Evolutionary conservation across 2,888 invertebrate species (phyloP).

Genomic region (Amblyjoppa fuscipennis): DNA sequence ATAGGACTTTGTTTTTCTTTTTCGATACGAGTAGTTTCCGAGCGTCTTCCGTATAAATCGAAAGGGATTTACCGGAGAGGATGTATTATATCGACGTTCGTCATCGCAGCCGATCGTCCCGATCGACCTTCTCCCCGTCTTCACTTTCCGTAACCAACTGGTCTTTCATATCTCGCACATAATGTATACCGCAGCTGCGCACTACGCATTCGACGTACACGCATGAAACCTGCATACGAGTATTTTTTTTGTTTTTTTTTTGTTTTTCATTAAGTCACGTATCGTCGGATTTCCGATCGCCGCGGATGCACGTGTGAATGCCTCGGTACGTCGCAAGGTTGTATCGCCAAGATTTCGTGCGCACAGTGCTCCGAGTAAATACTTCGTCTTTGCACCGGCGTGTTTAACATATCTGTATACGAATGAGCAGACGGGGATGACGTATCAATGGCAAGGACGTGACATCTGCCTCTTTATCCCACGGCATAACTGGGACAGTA

Average conservation of each 20-base stretch:
- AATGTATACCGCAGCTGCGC: background rate
- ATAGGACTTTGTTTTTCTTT: background rate
- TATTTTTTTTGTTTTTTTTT: slow-evolving; percentile 26
- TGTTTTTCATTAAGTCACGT: slow-evolving; percentile 60
- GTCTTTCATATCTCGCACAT: slow-evolving; percentile 57
- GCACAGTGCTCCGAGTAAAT: background rate
- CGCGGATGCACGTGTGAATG: slow-evolving; percentile 2
- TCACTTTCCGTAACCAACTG: slow-evolving; percentile 67
- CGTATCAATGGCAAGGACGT: slow-evolving; percentile 64
- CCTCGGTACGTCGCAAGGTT: background rate
- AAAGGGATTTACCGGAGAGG: slow-evolving; percentile 35
- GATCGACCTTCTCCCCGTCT: slow-evolving; percentile 64
- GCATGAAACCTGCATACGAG: slow-evolving; percentile 9
- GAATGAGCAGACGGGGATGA: slow-evolving; percentile 49
- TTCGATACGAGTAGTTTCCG: background rate
- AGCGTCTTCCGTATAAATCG: slow-evolving; percentile 6
- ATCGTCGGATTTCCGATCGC: slow-evolving; percentile 20
- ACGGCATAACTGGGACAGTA: slow-evolving; percentile 66
- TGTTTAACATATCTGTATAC: slow-evolving; percentile 1
- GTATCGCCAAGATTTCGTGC: background rate
- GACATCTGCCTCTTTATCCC: slow-evolving; percentile 41
- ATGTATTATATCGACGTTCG: slow-evolving; percentile 57
- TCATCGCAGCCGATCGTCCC: slow-evolving; percentile 47
- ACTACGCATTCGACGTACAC: slow-evolving; percentile 8
- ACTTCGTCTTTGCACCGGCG: background rate